phyloP scores from a whole-genome alignment of 2,797 vertebrate species.

The Brachymystax lenok region DNA sequence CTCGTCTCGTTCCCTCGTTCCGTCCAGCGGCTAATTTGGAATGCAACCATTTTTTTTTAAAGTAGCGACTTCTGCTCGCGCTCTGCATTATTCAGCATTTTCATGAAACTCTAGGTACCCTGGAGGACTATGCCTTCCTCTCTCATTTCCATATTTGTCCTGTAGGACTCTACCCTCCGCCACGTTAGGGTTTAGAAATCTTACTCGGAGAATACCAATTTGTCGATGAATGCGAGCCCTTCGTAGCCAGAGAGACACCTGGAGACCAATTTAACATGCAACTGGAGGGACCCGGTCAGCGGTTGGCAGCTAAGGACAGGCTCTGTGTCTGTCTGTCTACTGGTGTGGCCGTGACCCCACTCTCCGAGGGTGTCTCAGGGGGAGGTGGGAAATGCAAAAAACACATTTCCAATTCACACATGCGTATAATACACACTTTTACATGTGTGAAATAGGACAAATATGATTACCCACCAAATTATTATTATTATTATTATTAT shows the following conservation, averaged over 20 bases:
- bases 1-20: constrained; percentile 43
- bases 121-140: constrained; percentile 29
- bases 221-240: constrained; percentile 20
- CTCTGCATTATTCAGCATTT: constrained; percentile 53
- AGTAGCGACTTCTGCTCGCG: constrained; percentile 26
- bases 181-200: constrained; percentile 29
- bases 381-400: too few relatives aligned
- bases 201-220: constrained; percentile 43
- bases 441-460: too few relatives aligned
- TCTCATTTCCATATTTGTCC: constrained; percentile 46
- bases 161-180: constrained; percentile 23
- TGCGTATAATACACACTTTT: too few relatives aligned
- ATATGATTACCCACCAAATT: too few relatives aligned
- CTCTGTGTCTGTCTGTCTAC: neutral
- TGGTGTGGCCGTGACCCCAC: too few relatives aligned
- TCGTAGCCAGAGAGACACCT: constrained; percentile 16
- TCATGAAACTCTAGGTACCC: constrained; percentile 36
- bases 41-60: constrained; percentile 31
- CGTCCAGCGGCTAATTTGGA: constrained; percentile 37
- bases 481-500: too few relatives aligned
- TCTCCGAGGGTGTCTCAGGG: too few relatives aligned
- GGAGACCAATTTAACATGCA: constrained; percentile 43
- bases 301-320: neutral
- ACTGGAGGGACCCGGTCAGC: constrained; percentile 12
- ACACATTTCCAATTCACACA: too few relatives aligned